A percentile compares a stretch with the other conserved stretches of the same genome.
Evolutionary conservation across 2,888 invertebrate genomes (phyloP).

Genomic region (Lithophane socia): DNA sequence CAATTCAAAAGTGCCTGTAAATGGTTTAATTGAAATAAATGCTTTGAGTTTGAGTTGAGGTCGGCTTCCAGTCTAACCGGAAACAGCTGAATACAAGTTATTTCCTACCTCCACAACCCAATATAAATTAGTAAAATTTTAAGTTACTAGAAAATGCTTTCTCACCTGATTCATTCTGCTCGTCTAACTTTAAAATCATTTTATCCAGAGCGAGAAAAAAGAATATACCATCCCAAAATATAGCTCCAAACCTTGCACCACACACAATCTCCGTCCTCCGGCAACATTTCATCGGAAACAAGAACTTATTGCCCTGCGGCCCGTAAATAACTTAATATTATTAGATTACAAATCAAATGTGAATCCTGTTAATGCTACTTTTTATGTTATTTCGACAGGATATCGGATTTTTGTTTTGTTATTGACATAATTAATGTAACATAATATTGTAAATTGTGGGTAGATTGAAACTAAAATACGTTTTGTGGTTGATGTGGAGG

Average conservation of each 20-base stretch:
- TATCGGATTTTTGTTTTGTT: constrained; percentile 43
- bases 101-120: neutral
- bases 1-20: too few relatives aligned
- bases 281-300: constrained; percentile 87
- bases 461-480: constrained; percentile 3
- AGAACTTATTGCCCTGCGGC: constrained; percentile 84
- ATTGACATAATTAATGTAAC: constrained; percentile 41
- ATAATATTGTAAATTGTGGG: constrained; percentile 13
- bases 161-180: too few relatives aligned
- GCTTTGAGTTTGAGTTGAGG: neutral
- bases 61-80: neutral
- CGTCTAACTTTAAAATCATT: too few relatives aligned
- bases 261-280: constrained; percentile 64
- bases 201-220: neutral
- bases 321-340: constrained; percentile 87
- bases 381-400: constrained; percentile 48
- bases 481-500: constrained; percentile 8
- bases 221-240: neutral
- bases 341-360: constrained; percentile 86
- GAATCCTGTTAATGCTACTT: constrained; percentile 71
- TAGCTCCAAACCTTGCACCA: constrained; percentile 66
- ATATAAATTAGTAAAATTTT: neutral
- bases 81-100: neutral
- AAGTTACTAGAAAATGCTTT: neutral
- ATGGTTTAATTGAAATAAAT: too few relatives aligned